Conservation (phyloP, 1,140 invertebrate species). For the Ridgeia piscesae region DNA sequence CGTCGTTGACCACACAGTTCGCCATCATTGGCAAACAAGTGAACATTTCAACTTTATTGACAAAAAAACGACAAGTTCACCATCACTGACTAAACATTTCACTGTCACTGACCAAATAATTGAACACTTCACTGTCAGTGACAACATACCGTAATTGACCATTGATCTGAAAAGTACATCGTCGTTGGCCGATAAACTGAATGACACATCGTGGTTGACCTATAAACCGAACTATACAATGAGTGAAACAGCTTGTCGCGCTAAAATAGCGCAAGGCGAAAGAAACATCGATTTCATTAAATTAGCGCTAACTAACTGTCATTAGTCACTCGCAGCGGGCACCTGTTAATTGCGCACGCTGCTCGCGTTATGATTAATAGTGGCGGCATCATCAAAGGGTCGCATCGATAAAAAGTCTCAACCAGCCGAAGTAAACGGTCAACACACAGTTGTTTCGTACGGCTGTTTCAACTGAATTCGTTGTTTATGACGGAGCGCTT, state of each 20-base stretch:
- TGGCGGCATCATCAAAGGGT: not conserved
- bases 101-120: not conserved
- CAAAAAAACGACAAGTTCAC: no score
- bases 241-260: not conserved
- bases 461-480: not conserved
- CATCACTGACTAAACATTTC: not conserved
- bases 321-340: not conserved
- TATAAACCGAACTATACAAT: not conserved
- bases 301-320: not conserved
- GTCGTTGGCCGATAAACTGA: not conserved
- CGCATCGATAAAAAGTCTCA: not conserved
- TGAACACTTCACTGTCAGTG: not conserved
- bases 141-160: not conserved
- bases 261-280: not conserved
- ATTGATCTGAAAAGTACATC: not conserved
- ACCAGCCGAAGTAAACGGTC: not conserved
- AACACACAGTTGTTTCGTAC: not conserved
- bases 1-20: no score
- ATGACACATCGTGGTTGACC: not conserved
- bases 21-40: no score
- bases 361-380: not conserved
- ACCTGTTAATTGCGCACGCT: not conserved
- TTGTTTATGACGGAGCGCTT: not conserved
- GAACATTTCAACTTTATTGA: no score
- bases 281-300: conserved; percentile 6